Evolutionary conservation across 2,888 invertebrate species (phyloP).

Genomic region (Ornithoptera alexandrae): DNA sequence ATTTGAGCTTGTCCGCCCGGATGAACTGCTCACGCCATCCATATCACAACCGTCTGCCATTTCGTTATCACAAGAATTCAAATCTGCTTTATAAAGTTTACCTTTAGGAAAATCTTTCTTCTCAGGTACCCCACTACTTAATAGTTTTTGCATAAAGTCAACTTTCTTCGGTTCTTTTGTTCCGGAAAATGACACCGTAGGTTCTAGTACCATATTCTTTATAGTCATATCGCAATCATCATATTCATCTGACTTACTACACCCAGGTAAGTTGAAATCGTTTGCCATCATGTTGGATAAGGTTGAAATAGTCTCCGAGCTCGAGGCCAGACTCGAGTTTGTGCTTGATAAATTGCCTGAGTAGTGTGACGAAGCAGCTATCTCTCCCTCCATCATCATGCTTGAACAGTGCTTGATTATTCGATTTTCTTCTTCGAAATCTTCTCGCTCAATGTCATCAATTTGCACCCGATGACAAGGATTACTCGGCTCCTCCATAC

Average conservation of each 20-base stretch:
- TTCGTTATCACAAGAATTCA: constrained; percentile 51
- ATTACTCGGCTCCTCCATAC: constrained; percentile 44
- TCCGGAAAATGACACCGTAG: constrained; percentile 11
- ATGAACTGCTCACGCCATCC: constrained; percentile 50
- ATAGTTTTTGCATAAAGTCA: constrained; percentile 71
- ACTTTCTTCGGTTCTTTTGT: constrained; percentile 50
- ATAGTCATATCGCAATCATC: constrained; percentile 65
- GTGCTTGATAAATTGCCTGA: constrained; percentile 61
- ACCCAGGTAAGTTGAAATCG: constrained; percentile 63
- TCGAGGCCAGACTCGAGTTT: constrained; percentile 65
- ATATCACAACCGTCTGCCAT: constrained; percentile 48
- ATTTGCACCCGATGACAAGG: constrained; percentile 55
- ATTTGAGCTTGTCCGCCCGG: constrained; percentile 63
- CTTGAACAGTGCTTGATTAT: constrained; percentile 67
- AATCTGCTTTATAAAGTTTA: constrained; percentile 66
- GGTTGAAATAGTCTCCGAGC: constrained; percentile 68
- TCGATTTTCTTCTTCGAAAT: constrained; percentile 73
- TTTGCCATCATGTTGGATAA: constrained; percentile 53
- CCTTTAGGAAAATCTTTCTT: constrained; percentile 70
- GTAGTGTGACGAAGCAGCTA: constrained; percentile 50
- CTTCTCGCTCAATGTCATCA: constrained; percentile 69
- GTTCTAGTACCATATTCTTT: constrained; percentile 56
- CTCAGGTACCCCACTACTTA: constrained; percentile 61
- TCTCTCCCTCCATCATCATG: constrained; percentile 64
- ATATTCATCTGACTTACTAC: constrained; percentile 58